Conservation (phyloP, 2,113 vertebrate genomes). For the Lynx canadensis region DNA sequence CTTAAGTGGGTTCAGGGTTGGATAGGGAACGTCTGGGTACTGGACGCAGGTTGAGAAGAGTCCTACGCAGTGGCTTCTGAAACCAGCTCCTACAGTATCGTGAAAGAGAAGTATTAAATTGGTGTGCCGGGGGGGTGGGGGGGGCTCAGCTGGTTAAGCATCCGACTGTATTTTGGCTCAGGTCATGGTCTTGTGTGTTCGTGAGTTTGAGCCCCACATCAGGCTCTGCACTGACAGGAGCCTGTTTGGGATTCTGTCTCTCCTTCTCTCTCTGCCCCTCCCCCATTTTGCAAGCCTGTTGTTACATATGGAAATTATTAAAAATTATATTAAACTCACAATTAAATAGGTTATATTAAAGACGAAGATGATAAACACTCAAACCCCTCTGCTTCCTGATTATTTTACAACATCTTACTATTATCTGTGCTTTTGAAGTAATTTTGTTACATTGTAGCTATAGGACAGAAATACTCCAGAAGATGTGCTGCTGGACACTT, state of each 20-base stretch:
- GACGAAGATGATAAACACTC: slow-evolving; percentile 2
- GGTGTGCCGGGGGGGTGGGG: too few relatives aligned
- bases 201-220: too few relatives aligned
- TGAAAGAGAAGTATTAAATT: not conserved
- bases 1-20: not conserved
- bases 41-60: not conserved
- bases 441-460: not conserved
- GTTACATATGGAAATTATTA: not conserved
- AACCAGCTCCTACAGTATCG: not conserved
- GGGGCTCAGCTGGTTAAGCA: too few relatives aligned
- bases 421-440: not conserved
- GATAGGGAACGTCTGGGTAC: not conserved
- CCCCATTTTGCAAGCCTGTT: not conserved
- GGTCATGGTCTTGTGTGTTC: too few relatives aligned
- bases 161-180: too few relatives aligned
- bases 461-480: not conserved
- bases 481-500: not conserved
- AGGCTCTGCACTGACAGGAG: too few relatives aligned
- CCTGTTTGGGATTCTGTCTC: too few relatives aligned
- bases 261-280: too few relatives aligned
- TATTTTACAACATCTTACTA: not conserved
- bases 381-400: not conserved
- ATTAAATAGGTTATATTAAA: slow-evolving; percentile 7
- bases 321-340: not conserved
- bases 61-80: not conserved